Percentiles rank a stretch among this genome's conserved stretches.
Evolutionary conservation across 1,140 invertebrate species (phyloP).

Genomic region (Episyrphus balteatus): DNA sequence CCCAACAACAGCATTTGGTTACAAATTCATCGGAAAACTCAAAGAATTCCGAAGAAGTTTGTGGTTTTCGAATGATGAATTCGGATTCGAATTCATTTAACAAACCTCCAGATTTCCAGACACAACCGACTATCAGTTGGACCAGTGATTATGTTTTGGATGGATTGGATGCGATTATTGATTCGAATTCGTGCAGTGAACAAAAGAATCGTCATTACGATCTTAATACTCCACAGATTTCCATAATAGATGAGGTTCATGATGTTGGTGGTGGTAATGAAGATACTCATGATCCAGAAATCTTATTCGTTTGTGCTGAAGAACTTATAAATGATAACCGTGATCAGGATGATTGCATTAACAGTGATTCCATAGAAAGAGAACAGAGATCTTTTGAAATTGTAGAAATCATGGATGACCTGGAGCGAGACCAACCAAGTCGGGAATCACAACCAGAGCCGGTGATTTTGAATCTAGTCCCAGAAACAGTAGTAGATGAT

Average conservation of each 20-base stretch:
- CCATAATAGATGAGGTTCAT: background rate
- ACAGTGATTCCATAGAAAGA: too few relatives aligned
- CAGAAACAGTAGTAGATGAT: background rate
- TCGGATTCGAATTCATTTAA: background rate
- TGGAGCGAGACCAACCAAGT: too few relatives aligned
- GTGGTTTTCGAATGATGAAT: background rate
- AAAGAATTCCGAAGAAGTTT: background rate
- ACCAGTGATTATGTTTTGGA: conserved; percentile 22
- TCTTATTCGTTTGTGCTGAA: conserved; percentile 1
- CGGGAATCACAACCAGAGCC: background rate
- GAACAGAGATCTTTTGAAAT: too few relatives aligned
- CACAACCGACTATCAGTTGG: conserved; percentile 14
- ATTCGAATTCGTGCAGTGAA: background rate
- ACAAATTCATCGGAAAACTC: conserved; percentile 32
- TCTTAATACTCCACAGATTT: conserved; percentile 9
- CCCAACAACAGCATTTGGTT: conserved; percentile 49
- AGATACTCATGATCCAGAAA: background rate
- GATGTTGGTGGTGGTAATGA: too few relatives aligned
- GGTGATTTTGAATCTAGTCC: background rate
- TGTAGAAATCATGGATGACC: too few relatives aligned
- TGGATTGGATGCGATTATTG: background rate
- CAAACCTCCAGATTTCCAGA: conserved; percentile 9
- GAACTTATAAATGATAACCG: background rate
- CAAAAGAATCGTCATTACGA: conserved; percentile 1
- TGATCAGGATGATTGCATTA: too few relatives aligned